A percentile compares a stretch with the other conserved stretches of the same genome.
phyloP scores from a whole-genome alignment of 2,797 vertebrate genomes.

The Ciconia nigra region DNA sequence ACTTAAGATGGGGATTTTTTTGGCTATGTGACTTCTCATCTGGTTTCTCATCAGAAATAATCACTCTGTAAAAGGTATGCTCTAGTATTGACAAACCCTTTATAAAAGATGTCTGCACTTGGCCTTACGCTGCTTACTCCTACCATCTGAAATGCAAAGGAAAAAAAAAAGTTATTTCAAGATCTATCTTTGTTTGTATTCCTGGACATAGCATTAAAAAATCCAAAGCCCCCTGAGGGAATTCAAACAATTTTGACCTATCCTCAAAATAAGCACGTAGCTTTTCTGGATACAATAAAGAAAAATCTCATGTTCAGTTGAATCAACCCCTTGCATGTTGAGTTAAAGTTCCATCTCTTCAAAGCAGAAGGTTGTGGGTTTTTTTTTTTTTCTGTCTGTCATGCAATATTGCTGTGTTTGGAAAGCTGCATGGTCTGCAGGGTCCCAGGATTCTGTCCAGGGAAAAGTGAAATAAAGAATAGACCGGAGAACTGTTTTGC shows the following conservation, averaged over 20 bases:
- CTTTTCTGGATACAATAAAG: constrained; percentile 12
- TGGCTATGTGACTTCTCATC: background rate
- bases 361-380: background rate
- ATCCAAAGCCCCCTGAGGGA: background rate
- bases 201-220: background rate
- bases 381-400: background rate
- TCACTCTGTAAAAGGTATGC: background rate
- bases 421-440: constrained; percentile 6
- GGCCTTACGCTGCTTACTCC: background rate
- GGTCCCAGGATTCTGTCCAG: constrained; percentile 1
- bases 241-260: background rate
- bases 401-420: background rate
- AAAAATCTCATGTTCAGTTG: constrained; percentile 9
- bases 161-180: background rate
- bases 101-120: background rate
- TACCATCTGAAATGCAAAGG: background rate
- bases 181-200: constrained; percentile 1
- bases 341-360: constrained; percentile 28
- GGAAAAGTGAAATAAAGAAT: background rate
- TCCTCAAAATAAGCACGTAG: background rate
- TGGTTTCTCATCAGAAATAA: background rate
- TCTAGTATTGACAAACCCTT: background rate
- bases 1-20: background rate
- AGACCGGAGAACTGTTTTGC: background rate
- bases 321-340: background rate